These are phyloP conservation scores for Hermaeophaga mercurialis DNA, from an alignment of 2,888 invertebrate genomes.

Conservation along the genomic window DNA sequence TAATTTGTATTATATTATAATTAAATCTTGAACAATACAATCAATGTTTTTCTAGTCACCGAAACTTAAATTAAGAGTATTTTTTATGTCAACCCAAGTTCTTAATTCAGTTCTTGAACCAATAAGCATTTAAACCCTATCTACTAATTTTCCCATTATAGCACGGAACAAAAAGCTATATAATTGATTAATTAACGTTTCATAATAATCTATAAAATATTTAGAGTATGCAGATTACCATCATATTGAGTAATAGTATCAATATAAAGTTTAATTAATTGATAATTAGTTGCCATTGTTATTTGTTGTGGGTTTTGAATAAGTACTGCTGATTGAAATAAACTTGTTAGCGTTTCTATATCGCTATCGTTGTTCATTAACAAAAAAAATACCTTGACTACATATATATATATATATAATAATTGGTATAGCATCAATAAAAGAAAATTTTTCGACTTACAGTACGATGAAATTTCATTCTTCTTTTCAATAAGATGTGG, in stretches of 20 bases:
- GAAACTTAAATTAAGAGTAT: neutral
- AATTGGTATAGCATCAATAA: too few relatives aligned
- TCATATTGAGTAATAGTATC: neutral
- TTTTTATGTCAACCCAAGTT: conserved; percentile 1
- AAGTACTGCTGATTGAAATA: neutral
- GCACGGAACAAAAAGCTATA: neutral
- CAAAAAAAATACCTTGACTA: neutral
- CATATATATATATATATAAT: too few relatives aligned
- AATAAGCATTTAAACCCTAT: neutral
- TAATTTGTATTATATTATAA: neutral
- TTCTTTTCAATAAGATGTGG: neutral
- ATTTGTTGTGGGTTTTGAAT: neutral
- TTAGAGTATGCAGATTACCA: neutral
- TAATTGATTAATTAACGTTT: neutral
- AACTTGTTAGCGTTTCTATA: neutral
- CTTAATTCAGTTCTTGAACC: conserved; percentile 4
- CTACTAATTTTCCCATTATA: neutral
- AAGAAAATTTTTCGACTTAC: too few relatives aligned
- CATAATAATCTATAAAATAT: neutral
- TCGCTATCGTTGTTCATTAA: too few relatives aligned
- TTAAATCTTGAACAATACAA: conserved; percentile 1
- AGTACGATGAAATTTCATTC: too few relatives aligned
- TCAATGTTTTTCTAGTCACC: conserved; percentile 1
- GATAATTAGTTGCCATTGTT: neutral
- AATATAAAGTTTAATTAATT: neutral